phyloP scores from a whole-genome alignment of 2,888 invertebrate species.

The Falcaria lacertinaria region DNA sequence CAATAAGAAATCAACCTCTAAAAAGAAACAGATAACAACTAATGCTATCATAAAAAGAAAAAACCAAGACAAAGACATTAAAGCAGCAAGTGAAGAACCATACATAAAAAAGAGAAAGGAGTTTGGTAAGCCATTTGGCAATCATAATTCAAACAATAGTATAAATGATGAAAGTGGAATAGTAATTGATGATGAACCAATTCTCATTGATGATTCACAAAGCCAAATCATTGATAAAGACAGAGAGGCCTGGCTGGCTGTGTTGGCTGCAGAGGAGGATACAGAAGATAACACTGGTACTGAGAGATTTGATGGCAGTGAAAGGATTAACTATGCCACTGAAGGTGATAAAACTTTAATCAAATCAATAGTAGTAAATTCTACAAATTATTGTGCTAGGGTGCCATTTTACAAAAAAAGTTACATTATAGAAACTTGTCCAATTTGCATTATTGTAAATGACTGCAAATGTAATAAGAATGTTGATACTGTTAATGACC shows the following conservation, averaged over 20 bases:
- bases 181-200: constrained; percentile 46
- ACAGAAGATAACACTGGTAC: constrained; percentile 13
- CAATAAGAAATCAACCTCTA: background rate
- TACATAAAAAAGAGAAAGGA: constrained; percentile 7
- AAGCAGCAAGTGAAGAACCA: constrained; percentile 8
- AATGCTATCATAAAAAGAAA: background rate
- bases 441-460: constrained; percentile 20
- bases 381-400: constrained; percentile 23
- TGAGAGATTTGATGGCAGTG: constrained; percentile 11
- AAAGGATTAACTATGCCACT: constrained; percentile 4
- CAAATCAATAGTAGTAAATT: background rate
- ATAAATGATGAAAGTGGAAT: constrained; percentile 53
- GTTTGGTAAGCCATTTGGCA: constrained; percentile 2
- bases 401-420: constrained; percentile 56
- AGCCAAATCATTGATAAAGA: constrained; percentile 53
- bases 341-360: background rate
- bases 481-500: constrained; percentile 4
- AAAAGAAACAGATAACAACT: too few species aligned
- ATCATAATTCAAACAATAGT: background rate
- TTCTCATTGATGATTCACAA: constrained; percentile 51
- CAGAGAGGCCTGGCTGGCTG: constrained; percentile 49
- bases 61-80: background rate
- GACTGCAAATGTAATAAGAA: constrained; percentile 1
- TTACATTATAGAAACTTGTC: constrained; percentile 37
- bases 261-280: constrained; percentile 42